Evolutionary conservation across 2,797 vertebrate genomes (phyloP).

Genomic region (Microhierax caerulescens): DNA sequence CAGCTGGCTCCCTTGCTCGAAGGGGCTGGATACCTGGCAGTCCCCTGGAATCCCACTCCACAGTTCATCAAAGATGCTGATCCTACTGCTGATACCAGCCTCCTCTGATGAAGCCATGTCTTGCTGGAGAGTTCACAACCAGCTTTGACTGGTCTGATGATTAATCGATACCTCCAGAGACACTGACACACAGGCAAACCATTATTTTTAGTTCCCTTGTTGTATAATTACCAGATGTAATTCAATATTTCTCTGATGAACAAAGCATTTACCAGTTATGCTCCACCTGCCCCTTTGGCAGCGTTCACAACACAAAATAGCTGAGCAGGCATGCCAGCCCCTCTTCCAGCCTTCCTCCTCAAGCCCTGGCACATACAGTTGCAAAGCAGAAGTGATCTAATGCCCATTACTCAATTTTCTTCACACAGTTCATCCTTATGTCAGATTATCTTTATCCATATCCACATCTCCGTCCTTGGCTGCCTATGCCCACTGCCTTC

Average conservation of each 20-base stretch:
- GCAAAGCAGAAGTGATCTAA: slow-evolving; percentile 20
- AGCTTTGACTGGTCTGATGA: neutral
- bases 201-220: neutral
- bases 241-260: slow-evolving; percentile 22
- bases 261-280: slow-evolving; percentile 10
- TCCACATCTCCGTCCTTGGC: neutral
- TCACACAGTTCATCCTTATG: slow-evolving; percentile 8
- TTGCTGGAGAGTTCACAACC: neutral
- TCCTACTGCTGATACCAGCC: neutral
- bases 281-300: slow-evolving; percentile 55
- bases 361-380: neutral
- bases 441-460: neutral
- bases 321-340: neutral
- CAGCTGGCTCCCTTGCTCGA: neutral
- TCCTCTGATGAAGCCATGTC: neutral
- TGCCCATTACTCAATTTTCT: neutral
- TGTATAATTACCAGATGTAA: slow-evolving; percentile 12
- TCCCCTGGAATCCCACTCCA: neutral
- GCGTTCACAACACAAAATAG: neutral
- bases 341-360: neutral
- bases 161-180: neutral
- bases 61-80: neutral
- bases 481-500: neutral
- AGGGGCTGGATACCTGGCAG: neutral
- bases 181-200: neutral